phyloP scores from a whole-genome alignment of 2,797 vertebrate genomes.

The Lagodon rhomboides region DNA sequence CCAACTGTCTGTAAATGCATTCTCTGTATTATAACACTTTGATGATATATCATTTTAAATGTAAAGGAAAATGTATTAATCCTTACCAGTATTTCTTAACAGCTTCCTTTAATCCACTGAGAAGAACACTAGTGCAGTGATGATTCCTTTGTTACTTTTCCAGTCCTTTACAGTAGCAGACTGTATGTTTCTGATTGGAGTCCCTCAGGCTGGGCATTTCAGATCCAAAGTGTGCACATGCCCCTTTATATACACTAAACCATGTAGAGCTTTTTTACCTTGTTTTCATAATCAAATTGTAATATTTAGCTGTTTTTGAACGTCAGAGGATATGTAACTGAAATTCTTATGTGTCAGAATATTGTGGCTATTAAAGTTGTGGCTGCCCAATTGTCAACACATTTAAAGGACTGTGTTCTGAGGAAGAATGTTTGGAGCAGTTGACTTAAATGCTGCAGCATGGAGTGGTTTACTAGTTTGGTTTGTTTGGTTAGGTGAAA shows the following conservation, averaged over 20 bases:
- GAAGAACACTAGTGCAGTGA: constrained; percentile 37
- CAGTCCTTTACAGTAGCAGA: constrained; percentile 49
- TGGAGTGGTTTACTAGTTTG: background rate
- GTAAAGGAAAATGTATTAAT: constrained; percentile 68
- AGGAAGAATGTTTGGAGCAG: background rate
- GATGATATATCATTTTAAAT: constrained; percentile 78
- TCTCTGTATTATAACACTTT: constrained; percentile 77
- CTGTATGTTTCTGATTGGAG: constrained; percentile 28
- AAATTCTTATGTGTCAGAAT: constrained; percentile 28
- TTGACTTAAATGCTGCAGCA: background rate
- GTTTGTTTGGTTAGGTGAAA: constrained; percentile 19
- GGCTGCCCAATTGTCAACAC: constrained; percentile 31
- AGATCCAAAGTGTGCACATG: constrained; percentile 58
- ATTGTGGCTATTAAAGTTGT: constrained; percentile 30
- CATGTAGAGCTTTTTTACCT: constrained; percentile 57
- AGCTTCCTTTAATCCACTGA: constrained; percentile 43
- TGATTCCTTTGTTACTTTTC: constrained; percentile 45
- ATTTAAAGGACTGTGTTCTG: background rate
- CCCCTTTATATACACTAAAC: constrained; percentile 63
- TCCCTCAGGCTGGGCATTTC: constrained; percentile 55
- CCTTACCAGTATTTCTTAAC: constrained; percentile 59
- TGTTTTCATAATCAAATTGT: constrained; percentile 55
- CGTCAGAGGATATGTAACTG: constrained; percentile 30
- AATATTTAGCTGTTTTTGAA: constrained; percentile 50
- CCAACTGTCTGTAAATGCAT: constrained; percentile 67